phyloP scores from a whole-genome alignment of 2,797 vertebrate species.

The Nannoperca obscura region DNA sequence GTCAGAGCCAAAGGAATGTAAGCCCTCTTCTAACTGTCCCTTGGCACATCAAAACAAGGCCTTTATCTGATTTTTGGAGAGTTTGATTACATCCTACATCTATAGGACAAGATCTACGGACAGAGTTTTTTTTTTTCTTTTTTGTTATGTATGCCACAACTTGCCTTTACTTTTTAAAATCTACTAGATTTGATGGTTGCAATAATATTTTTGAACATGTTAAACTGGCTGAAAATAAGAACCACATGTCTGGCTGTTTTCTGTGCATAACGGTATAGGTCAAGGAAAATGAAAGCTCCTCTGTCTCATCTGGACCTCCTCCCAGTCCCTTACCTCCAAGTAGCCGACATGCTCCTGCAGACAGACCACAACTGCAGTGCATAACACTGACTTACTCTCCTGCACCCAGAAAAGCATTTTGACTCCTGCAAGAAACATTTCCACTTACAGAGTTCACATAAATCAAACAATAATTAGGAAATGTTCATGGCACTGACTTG shows the following conservation, averaged over 20 bases:
- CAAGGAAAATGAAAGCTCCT: constrained; percentile 59
- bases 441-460: constrained; percentile 52
- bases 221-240: constrained; percentile 69
- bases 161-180: constrained; percentile 24
- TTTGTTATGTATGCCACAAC: constrained; percentile 13
- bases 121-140: neutral
- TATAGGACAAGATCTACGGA: neutral
- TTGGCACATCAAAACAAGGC: constrained; percentile 74
- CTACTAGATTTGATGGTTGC: constrained; percentile 36
- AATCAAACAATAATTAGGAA: constrained; percentile 71
- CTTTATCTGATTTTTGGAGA: constrained; percentile 74
- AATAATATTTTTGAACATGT: constrained; percentile 60
- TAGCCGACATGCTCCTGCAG: constrained; percentile 55
- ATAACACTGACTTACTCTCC: constrained; percentile 50
- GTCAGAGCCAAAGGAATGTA: constrained; percentile 73
- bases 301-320: constrained; percentile 71
- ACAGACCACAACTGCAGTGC: constrained; percentile 60
- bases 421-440: constrained; percentile 52
- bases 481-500: constrained; percentile 42
- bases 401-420: constrained; percentile 42
- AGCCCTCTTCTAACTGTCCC: constrained; percentile 77
- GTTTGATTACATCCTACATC: constrained; percentile 32
- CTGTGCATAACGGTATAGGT: constrained; percentile 56
- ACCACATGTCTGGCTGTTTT: constrained; percentile 60
- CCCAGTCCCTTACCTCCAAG: constrained; percentile 69